Percentiles rank a stretch among this genome's conserved stretches.
Evolutionary conservation across 37 sponge, comb jelly and placozoan genomes (phyloP).

Genomic region (Diacarnus erythraeanus): DNA sequence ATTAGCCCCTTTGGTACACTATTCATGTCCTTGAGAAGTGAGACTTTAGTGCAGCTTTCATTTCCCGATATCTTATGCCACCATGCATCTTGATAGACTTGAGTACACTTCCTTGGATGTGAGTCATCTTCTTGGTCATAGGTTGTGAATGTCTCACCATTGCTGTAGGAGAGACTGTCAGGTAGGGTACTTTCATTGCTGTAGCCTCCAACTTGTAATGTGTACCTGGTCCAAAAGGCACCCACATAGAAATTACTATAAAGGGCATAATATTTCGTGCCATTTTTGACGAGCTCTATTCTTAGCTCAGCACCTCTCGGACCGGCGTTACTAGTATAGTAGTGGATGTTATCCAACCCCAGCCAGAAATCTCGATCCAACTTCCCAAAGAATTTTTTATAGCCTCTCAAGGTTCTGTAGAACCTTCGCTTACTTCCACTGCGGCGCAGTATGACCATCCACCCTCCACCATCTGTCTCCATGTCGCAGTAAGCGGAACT

Average conservation of each 20-base stretch:
- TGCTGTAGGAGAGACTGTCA: neutral
- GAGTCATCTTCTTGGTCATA: neutral
- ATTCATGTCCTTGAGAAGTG: neutral
- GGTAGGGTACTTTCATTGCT: neutral
- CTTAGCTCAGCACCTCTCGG: constrained; percentile 13
- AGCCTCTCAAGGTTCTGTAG: constrained; percentile 26
- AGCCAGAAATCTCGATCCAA: constrained; percentile 44
- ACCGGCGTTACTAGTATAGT: neutral
- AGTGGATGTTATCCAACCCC: constrained; percentile 41
- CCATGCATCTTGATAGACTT: constrained; percentile 24
- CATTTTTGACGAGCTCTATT: constrained; percentile 35
- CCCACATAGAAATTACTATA: constrained; percentile 28
- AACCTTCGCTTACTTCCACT: neutral
- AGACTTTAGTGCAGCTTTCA: neutral
- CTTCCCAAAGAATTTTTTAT: constrained; percentile 40
- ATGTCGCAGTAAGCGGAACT: constrained; percentile 44
- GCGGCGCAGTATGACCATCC: constrained; percentile 57
- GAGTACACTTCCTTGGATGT: neutral
- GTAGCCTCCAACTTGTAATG: constrained; percentile 2
- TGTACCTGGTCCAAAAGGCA: constrained; percentile 8
- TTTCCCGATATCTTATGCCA: constrained; percentile 14
- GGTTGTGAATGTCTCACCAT: constrained; percentile 14
- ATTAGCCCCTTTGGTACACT: neutral
- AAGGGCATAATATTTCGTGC: constrained; percentile 12
- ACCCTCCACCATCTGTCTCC: constrained; percentile 57